Conservation (phyloP, 2,113 vertebrate species). For the Condylura cristata region DNA sequence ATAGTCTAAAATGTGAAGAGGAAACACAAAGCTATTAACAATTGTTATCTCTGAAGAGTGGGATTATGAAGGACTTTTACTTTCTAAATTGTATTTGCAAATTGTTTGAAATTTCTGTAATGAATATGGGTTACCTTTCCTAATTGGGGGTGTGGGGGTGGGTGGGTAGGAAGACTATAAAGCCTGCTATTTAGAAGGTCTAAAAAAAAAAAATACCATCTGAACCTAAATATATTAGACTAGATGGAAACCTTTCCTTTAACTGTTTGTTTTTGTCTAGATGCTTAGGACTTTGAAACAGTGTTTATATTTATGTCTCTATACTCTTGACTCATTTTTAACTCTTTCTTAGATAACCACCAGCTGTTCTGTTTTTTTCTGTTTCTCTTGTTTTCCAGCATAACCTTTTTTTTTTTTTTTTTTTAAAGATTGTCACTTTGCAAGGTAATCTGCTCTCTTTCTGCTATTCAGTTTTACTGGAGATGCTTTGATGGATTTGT, state of each 20-base stretch:
- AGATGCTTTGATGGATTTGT: constrained; percentile 67
- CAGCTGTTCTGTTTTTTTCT: neutral
- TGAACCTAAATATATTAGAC: neutral
- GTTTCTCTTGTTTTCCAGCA: neutral
- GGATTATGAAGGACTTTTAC: constrained; percentile 48
- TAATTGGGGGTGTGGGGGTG: constrained; percentile 32
- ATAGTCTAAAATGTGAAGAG: constrained; percentile 48
- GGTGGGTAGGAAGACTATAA: too few species aligned
- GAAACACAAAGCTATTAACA: constrained; percentile 41
- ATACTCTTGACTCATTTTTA: neutral
- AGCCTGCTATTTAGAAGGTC: constrained; percentile 21
- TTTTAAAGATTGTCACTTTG: constrained; percentile 51
- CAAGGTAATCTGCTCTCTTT: constrained; percentile 71
- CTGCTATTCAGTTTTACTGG: constrained; percentile 73
- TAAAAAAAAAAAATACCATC: neutral
- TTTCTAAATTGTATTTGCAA: constrained; percentile 60
- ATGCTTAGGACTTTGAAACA: neutral
- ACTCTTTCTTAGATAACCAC: neutral
- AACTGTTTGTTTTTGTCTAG: neutral
- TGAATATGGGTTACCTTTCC: constrained; percentile 40
- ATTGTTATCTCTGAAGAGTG: constrained; percentile 9
- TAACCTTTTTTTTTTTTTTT: neutral
- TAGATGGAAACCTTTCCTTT: constrained; percentile 1
- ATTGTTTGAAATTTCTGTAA: constrained; percentile 48
- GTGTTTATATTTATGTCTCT: neutral